These are phyloP conservation scores for Plodia interpunctella DNA, from an alignment of 1,140 invertebrate species.

Conservation along the genomic window DNA sequence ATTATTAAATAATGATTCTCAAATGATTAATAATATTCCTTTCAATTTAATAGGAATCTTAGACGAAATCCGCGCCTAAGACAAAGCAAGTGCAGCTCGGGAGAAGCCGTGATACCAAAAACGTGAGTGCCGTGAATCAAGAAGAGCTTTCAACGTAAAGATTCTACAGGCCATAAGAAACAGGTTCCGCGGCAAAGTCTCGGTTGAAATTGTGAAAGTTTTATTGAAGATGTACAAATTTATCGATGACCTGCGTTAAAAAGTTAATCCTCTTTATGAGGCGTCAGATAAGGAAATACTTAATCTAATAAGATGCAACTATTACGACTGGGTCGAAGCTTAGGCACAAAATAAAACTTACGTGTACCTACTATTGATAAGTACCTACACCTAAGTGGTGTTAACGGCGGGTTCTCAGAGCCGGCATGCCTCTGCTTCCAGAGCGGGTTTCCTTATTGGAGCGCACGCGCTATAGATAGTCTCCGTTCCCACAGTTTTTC, in stretches of 20 bases:
- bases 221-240: not conserved
- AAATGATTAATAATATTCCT: too few species aligned
- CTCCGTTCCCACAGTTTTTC: not conserved
- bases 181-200: not conserved
- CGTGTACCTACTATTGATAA: too few species aligned
- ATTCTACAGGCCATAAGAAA: not conserved
- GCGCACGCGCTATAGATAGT: slow-evolving; percentile 4
- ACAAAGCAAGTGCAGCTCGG: not conserved
- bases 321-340: too few species aligned
- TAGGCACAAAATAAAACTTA: too few species aligned
- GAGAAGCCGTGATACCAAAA: not conserved
- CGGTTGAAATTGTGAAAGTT: not conserved
- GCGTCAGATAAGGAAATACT: too few species aligned
- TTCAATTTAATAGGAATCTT: too few species aligned
- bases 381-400: not conserved
- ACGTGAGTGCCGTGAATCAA: not conserved
- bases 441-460: not conserved
- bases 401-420: not conserved
- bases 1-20: too few species aligned
- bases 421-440: not conserved
- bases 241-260: not conserved
- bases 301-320: too few species aligned
- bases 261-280: not conserved
- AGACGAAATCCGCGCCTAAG: too few species aligned
- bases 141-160: not conserved